Conservation (phyloP, 1,140 invertebrate genomes). For the Phenacoccus solenopsis region DNA sequence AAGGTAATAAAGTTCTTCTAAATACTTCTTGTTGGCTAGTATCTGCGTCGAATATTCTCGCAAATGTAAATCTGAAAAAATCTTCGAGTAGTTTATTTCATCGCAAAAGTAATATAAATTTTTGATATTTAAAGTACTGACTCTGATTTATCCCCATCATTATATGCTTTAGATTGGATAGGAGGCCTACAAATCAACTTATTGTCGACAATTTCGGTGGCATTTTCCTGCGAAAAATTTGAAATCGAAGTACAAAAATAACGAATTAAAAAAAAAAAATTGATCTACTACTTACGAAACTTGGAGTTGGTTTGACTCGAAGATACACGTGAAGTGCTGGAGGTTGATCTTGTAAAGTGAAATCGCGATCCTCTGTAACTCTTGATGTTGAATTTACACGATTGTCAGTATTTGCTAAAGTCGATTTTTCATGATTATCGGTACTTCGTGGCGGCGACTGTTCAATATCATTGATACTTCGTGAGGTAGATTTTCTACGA, state of each 20-base stretch:
- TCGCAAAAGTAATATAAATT: too few relatives aligned
- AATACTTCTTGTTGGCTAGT: constrained; percentile 45
- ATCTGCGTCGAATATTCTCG: constrained; percentile 45
- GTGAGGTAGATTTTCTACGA: too few relatives aligned
- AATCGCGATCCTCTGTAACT: neutral
- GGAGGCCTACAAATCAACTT: constrained; percentile 3
- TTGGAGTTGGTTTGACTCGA: neutral
- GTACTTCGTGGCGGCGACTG: too few relatives aligned
- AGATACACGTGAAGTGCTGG: neutral
- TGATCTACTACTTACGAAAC: neutral
- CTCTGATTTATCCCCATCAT: neutral
- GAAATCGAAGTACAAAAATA: neutral
- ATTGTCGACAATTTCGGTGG: neutral
- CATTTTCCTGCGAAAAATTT: neutral
- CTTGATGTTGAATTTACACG: too few relatives aligned
- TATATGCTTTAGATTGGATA: neutral
- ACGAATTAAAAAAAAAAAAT: neutral
- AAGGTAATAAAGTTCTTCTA: constrained; percentile 41
- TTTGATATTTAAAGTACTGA: too few relatives aligned
- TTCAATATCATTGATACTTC: too few relatives aligned
- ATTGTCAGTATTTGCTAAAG: too few relatives aligned
- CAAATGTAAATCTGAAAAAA: constrained; percentile 39
- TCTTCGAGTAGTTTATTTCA: neutral
- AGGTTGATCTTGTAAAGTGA: neutral
- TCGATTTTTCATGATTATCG: too few relatives aligned